Base-by-base conservation (phyloP, 2,113 vertebrate species). In the Galbula dea region DNA sequence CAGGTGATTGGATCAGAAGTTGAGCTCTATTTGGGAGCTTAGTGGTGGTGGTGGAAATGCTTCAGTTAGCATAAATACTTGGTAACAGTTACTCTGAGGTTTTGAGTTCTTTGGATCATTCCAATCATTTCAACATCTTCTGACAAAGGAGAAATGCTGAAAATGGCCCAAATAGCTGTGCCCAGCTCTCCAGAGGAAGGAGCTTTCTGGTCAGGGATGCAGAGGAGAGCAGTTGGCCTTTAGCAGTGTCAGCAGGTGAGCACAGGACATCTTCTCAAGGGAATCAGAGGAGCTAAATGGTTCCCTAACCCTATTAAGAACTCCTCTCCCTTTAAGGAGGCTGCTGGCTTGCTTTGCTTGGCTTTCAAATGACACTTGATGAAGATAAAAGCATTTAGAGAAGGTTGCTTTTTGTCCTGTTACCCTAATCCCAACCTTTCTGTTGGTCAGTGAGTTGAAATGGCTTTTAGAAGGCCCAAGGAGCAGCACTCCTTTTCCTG, bases 401-500 rank as follows among this genome's bases (percentile, higher is more conserved):
- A 68, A 20, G 18, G n/a, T 30, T 15, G 12, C 12, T 72, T 67
- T 55, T 19, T 39, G 36, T 51, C 32, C 54, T 27, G 15, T 52
- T 52, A 58, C 30, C 17, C 26, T 65, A 73, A 65, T 54, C 14
- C 55, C 62, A 74, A 19, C 51, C 30, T 29, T 59, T 76, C 45
- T 23, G 16, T 86, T 48, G 66, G 17, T 36, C 51, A 6, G 0
- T 20, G 43, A 20, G 27, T 29, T 63, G 45, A 86, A 74, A 36
- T 20, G 27, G 58, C 48, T 69, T 72, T 89, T 46, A 30, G 65
- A 24, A 58, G 9, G 26, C 76, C 21, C 36, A 36, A 26, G 59
- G n/a, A 54, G 37, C 66, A 54, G 37, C 55, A 23, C 0, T 0
- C 1, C 5, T 4, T 3, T 17, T 51, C 26, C 34, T 79, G 36